Conservation (phyloP, 1,140 invertebrate species). For the Pogonognathellus flavescens region DNA sequence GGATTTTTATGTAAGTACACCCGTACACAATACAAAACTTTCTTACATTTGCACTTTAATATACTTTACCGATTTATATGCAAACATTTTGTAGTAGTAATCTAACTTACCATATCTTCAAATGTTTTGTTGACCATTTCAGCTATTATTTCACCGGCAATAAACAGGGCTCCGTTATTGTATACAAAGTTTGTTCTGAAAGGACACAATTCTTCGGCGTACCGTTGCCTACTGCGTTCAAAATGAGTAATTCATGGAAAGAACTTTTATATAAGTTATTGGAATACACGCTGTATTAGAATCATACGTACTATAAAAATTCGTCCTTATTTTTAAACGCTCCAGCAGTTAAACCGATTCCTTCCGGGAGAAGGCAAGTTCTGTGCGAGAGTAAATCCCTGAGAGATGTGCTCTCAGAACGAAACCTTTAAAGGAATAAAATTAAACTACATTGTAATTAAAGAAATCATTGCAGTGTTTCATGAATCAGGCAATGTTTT, state of each 20-base stretch:
- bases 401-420: slow-evolving; percentile 34
- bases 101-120: slow-evolving; percentile 1
- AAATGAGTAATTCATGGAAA: neutral
- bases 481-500: too few species aligned
- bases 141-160: slow-evolving; percentile 37
- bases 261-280: neutral
- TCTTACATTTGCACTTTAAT: too few species aligned
- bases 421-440: slow-evolving; percentile 13
- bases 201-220: slow-evolving; percentile 24
- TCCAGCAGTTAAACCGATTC: neutral
- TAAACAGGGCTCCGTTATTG: neutral
- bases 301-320: slow-evolving; percentile 21
- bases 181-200: slow-evolving; percentile 23
- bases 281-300: neutral
- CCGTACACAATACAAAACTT: too few species aligned
- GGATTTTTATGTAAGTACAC: neutral
- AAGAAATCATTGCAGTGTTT: neutral
- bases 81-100: too few species aligned
- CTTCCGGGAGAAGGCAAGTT: slow-evolving; percentile 20
- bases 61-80: too few species aligned
- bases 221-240: slow-evolving; percentile 20
- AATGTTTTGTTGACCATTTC: slow-evolving; percentile 43
- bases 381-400: slow-evolving; percentile 56
- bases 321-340: slow-evolving; percentile 15
- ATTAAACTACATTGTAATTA: neutral